Percentiles rank a stretch among this genome's conserved stretches.
Evolutionary conservation across 2,113 vertebrate genomes (phyloP).

Genomic region (Pithys albifrons): DNA sequence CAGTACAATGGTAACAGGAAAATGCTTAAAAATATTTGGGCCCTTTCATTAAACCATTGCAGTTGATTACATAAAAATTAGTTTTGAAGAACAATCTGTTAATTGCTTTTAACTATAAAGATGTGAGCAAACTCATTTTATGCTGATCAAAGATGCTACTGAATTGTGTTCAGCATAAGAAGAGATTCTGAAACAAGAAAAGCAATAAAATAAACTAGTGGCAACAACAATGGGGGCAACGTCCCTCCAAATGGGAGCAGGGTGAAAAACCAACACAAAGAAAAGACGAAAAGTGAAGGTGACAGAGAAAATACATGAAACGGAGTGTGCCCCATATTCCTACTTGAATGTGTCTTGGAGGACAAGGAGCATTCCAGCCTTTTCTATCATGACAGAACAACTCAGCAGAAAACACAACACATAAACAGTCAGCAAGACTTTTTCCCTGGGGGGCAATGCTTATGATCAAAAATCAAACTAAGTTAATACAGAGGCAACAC

Average conservation of each 20-base stretch:
- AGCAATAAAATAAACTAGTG: neutral
- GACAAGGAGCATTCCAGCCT: neutral
- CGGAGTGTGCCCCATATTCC: neutral
- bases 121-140: neutral
- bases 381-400: accelerated
- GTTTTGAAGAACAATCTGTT: neutral
- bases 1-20: neutral
- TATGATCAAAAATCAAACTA: conserved; percentile 14
- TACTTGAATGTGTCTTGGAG: neutral
- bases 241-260: neutral
- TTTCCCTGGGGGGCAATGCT: neutral
- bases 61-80: neutral
- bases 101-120: neutral
- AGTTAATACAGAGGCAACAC: neutral
- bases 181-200: neutral
- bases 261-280: neutral
- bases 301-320: neutral
- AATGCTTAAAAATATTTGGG: neutral
- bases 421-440: neutral
- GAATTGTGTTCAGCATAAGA: neutral
- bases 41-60: neutral
- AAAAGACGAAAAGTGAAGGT: neutral
- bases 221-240: neutral
- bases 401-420: conserved; percentile 2
- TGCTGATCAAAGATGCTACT: neutral